Percentiles rank a stretch among this genome's conserved stretches.
phyloP scores from a whole-genome alignment of 2,797 vertebrate species.

The Chanos chanos region DNA sequence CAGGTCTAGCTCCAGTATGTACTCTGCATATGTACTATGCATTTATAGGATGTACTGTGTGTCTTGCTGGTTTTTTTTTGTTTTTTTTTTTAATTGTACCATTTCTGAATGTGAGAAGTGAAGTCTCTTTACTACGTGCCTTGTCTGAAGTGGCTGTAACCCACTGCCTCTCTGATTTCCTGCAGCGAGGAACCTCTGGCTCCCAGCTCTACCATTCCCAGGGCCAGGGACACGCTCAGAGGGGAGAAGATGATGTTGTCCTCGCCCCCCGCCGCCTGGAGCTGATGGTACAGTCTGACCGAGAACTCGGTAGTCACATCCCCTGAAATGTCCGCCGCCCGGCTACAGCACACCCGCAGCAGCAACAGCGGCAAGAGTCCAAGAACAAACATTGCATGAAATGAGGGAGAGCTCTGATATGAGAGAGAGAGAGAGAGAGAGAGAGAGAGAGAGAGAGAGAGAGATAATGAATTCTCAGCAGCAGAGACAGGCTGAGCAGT shows the following conservation, averaged over 20 bases:
- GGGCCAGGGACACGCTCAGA: conserved; percentile 81
- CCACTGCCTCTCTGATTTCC: conserved; percentile 85
- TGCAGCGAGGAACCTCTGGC: conserved; percentile 84
- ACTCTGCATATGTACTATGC: too few species aligned
- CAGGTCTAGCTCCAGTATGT: too few species aligned
- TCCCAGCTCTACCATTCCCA: conserved; percentile 94
- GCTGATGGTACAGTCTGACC: conserved; percentile 88
- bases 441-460: conserved; percentile 28
- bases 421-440: conserved; percentile 36
- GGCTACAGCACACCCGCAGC: conserved; percentile 68
- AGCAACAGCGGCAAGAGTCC: conserved; percentile 63
- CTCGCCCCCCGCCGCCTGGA: conserved; percentile 79
- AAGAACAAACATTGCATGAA: conserved; percentile 33
- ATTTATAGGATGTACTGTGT: too few species aligned
- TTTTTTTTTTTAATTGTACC: too few species aligned
- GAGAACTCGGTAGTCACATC: conserved; percentile 85
- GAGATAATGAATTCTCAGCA: background rate
- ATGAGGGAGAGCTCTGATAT: conserved; percentile 23
- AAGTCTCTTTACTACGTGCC: conserved; percentile 64
- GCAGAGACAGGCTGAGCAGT: background rate
- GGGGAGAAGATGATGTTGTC: conserved; percentile 97
- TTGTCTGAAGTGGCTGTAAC: conserved; percentile 82
- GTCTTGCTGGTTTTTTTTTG: too few species aligned
- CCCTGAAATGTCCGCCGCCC: conserved; percentile 77
- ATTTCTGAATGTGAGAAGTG: too few species aligned